A percentile compares a stretch with the other conserved stretches of the same genome.
These are phyloP conservation scores for Phytoseiulus persimilis DNA, from an alignment of 2,888 invertebrate genomes.

Conservation along the genomic window DNA sequence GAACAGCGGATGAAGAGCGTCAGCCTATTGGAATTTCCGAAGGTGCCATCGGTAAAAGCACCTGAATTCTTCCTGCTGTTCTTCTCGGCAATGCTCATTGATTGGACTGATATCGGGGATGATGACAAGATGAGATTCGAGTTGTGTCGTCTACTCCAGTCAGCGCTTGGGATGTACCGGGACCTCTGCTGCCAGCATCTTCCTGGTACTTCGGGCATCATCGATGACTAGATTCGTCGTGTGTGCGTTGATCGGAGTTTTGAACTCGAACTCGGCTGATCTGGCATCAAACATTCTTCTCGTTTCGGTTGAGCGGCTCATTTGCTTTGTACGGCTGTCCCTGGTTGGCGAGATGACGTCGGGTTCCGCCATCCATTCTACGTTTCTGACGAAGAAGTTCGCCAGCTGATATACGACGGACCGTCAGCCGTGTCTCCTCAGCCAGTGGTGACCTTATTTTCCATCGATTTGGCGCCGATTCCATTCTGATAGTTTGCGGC, in stretches of 20 bases:
- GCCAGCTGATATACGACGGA: background rate
- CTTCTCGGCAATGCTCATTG: background rate
- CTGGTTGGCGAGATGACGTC: background rate
- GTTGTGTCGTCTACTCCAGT: background rate
- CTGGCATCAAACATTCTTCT: background rate
- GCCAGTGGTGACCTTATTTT: constrained; percentile 5
- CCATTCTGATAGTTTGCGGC: background rate
- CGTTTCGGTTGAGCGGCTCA: background rate
- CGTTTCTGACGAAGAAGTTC: background rate
- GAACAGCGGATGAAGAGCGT: background rate
- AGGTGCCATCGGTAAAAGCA: background rate
- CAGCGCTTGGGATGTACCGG: background rate
- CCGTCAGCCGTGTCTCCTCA: background rate
- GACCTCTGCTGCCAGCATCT: background rate
- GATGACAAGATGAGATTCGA: background rate
- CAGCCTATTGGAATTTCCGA: background rate
- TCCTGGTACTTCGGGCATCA: background rate
- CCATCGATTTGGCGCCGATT: background rate
- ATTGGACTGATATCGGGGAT: background rate
- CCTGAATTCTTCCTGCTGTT: background rate
- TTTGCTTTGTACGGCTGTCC: background rate
- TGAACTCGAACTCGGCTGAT: background rate
- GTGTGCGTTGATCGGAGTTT: background rate
- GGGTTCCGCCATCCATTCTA: background rate
- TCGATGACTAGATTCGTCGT: background rate